Conservation (phyloP, 2,797 vertebrate genomes). For the Mormyrops attenuatus region DNA sequence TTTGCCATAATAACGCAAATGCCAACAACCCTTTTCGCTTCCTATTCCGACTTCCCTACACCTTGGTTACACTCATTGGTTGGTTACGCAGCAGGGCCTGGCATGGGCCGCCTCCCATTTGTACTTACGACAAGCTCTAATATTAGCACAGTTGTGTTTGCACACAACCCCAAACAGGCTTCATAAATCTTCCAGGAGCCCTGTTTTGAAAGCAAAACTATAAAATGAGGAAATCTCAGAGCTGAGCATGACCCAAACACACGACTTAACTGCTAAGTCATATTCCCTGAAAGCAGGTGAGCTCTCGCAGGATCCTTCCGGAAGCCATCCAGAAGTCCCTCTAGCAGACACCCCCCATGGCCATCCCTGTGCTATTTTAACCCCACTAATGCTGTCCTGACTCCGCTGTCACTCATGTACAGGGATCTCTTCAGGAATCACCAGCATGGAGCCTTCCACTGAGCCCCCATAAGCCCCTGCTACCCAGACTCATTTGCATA, state of each 20-base stretch:
- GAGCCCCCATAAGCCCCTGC: constrained; percentile 46
- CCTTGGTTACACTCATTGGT: neutral
- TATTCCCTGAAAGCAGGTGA: neutral
- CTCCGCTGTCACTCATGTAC: constrained; percentile 38
- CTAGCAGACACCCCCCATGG: neutral
- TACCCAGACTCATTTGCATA: constrained; percentile 49
- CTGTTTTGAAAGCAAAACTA: constrained; percentile 27
- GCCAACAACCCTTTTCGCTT: neutral
- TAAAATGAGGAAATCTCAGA: constrained; percentile 21
- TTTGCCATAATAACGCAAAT: neutral
- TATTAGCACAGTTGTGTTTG: constrained; percentile 34
- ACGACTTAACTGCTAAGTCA: neutral
- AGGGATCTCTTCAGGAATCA: constrained; percentile 43
- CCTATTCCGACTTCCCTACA: neutral
- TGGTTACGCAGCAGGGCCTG: constrained; percentile 27
- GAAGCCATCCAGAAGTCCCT: neutral
- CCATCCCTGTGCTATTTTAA: constrained; percentile 25
- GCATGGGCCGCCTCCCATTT: neutral
- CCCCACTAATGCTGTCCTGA: constrained; percentile 39
- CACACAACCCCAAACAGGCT: constrained; percentile 34
- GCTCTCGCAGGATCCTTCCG: neutral
- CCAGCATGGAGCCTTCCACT: constrained; percentile 50
- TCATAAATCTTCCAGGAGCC: constrained; percentile 35
- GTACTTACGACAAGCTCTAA: constrained; percentile 37
- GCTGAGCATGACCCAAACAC: constrained; percentile 1